These are phyloP conservation scores for Catocala fraxini DNA, from an alignment of 2,888 invertebrate genomes.

Conservation along the genomic window DNA sequence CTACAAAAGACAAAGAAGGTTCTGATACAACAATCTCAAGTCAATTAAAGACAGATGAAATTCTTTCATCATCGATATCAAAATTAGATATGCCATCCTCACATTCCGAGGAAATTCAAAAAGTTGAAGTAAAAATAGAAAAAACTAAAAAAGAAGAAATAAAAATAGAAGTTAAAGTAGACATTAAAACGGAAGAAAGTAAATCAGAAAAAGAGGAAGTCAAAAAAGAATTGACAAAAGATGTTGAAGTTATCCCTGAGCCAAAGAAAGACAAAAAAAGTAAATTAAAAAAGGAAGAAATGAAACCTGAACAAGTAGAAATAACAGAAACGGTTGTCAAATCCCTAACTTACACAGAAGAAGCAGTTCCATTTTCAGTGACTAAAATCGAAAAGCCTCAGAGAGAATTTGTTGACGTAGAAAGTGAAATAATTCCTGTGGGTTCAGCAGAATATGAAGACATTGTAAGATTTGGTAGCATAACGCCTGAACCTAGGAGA, in stretches of 20 bases:
- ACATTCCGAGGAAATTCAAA: conserved; percentile 48
- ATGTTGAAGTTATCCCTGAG: too few species aligned
- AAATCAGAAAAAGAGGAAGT: too few species aligned
- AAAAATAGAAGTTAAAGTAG: too few species aligned
- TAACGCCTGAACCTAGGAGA: conserved; percentile 76
- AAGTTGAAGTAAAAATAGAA: too few species aligned
- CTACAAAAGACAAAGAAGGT: conserved; percentile 74
- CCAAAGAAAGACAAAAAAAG: too few species aligned
- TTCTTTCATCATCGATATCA: conserved; percentile 80
- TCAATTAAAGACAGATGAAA: conserved; percentile 80
- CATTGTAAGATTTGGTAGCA: conserved; percentile 69
- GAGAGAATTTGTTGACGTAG: conserved; percentile 83
- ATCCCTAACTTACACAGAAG: conserved; percentile 51
- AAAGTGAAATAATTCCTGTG: conserved; percentile 81
- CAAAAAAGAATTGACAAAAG: too few species aligned
- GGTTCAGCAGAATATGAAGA: conserved; percentile 81
- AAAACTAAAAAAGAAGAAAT: too few species aligned
- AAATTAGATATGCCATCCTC: conserved; percentile 78
- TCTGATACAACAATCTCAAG: conserved; percentile 83
- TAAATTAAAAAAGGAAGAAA: too few species aligned
- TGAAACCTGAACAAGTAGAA: conserved; percentile 62
- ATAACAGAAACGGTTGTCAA: conserved; percentile 65
- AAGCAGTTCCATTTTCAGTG: conserved; percentile 75
- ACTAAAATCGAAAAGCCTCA: conserved; percentile 74
- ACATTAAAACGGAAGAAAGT: too few species aligned